phyloP scores from a whole-genome alignment of 2,113 vertebrate species.

The Heteronetta atricapilla region DNA sequence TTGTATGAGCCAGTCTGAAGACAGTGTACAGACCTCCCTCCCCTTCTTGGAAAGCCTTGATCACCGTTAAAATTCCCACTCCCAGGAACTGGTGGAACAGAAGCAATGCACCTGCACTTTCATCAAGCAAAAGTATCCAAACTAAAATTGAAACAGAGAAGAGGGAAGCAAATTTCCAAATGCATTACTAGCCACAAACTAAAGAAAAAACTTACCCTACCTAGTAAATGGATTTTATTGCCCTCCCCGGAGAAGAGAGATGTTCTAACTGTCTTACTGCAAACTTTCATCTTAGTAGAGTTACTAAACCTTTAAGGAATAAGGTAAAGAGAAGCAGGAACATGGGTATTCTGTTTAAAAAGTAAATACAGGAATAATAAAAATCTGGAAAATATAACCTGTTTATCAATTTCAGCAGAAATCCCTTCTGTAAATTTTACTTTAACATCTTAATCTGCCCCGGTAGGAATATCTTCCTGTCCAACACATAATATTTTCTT shows the following conservation, averaged over 20 bases:
- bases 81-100: neutral
- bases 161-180: neutral
- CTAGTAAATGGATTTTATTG: neutral
- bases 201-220: neutral
- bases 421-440: neutral
- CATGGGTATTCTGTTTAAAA: neutral
- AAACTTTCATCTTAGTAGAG: neutral
- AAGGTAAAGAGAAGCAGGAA: neutral
- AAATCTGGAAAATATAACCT: neutral
- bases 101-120: neutral
- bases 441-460: neutral
- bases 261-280: neutral
- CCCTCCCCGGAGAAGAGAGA: neutral
- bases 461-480: neutral
- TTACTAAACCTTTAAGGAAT: neutral
- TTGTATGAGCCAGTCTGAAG: accelerated
- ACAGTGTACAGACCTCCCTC: neutral
- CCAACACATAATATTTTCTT: neutral
- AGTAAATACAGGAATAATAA: neutral
- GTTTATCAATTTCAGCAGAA: neutral
- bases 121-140: neutral
- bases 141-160: neutral
- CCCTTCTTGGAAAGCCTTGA: neutral
- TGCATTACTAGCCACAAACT: neutral
- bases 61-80: accelerated